Evolutionary conservation across 2,888 invertebrate species (phyloP), one percentile per base, ranked within the genome.

Genomic region (Tachina grossa): DNA sequence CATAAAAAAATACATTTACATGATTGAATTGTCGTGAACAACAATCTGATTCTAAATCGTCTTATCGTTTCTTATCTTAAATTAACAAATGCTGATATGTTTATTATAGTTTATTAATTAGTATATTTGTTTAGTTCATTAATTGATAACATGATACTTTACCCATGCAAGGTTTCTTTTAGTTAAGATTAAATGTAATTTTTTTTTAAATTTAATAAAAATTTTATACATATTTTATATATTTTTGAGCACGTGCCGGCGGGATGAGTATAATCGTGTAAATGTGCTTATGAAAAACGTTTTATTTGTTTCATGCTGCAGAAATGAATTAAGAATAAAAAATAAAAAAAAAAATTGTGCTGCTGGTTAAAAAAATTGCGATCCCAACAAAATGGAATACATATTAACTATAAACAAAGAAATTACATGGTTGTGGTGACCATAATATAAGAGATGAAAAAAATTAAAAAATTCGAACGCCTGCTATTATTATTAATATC

Each of bases 11-110:
- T 41, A 47, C 5, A 22, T 47, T 66, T 31, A 31, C 47, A 66
- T 49, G 16, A 66, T 66, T 47, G n/a, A 66, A 49, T 39, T 39
- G 66, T 31, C 9, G 61, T 45, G 9, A 68, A 51, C 43, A 53
- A 41, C 43, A 51, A 68, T 31, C 10, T 66, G 65, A 51, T 49
- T n/a, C 0, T 0, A 49, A 66, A 66, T 66, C 14, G 9, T 31
- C n/a, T 53, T 9, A 51, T 31, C 14, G 19, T 45, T 71, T 71
- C 45, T 45, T 45, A 71, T 71, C 55, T 45, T 4, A 43, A 19
- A 55, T 13, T 43, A 63, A 45, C 13, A 63, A 59, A 59, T 59
- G 41, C n/a, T 59, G 9, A 57, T 57, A 13, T 22, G 57, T 57
- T 57, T 57, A 57, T 31, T 57, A 57, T 31, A 57, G 14, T 22